Evolutionary conservation across 2,113 vertebrate species (phyloP).

Genomic region (Dasyurus viverrinus): DNA sequence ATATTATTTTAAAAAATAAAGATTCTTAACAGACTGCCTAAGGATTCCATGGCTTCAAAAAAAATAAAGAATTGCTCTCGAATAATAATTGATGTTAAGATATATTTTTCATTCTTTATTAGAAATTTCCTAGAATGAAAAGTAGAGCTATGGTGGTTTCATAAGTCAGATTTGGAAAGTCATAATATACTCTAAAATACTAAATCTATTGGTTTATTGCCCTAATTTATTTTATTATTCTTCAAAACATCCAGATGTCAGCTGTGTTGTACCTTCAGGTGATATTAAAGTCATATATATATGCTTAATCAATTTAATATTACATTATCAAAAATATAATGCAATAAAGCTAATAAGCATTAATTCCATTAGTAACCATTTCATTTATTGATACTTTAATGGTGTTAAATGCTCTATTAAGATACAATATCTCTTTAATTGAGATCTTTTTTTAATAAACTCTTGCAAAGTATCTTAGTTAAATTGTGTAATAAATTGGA

Average conservation of each 20-base stretch:
- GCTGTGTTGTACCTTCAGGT: background rate
- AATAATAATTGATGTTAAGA: background rate
- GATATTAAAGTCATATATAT: slow-evolving; percentile 48
- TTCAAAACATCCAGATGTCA: slow-evolving; percentile 35
- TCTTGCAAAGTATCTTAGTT: slow-evolving; percentile 22
- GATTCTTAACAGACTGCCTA: background rate
- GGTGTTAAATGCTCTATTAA: slow-evolving; percentile 59
- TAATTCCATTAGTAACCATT: slow-evolving; percentile 44
- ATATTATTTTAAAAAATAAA: background rate
- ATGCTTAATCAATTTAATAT: slow-evolving; percentile 57
- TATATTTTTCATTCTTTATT: slow-evolving; percentile 12
- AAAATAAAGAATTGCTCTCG: background rate
- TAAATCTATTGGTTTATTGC: slow-evolving; percentile 27
- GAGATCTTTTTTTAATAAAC: slow-evolving; percentile 59
- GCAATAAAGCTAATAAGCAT: slow-evolving; percentile 46
- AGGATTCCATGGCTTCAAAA: background rate
- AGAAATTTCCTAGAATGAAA: slow-evolving; percentile 22
- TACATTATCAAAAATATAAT: slow-evolving; percentile 54
- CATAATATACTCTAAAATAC: background rate
- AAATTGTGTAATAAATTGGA: slow-evolving; percentile 5
- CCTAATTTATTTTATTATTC: slow-evolving; percentile 49
- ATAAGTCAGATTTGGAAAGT: slow-evolving; percentile 12
- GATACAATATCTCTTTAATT: slow-evolving; percentile 56
- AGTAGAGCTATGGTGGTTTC: slow-evolving; percentile 32
- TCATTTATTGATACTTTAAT: slow-evolving; percentile 56